These are phyloP conservation scores for Anarhynchus alexandrinus DNA, from an alignment of 2,113 vertebrate genomes.

Conservation along the genomic window DNA sequence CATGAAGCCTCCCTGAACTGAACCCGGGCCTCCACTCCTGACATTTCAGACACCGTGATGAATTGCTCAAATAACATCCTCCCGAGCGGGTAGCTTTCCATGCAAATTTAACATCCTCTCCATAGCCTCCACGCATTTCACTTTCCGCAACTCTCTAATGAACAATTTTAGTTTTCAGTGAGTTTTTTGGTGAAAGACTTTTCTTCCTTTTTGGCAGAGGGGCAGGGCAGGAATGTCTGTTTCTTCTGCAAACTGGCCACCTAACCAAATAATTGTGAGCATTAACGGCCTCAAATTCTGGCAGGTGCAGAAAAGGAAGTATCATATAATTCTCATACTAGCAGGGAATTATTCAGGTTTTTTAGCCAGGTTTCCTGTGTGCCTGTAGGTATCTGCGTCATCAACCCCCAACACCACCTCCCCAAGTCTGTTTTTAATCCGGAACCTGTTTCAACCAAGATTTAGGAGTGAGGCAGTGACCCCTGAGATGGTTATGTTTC, in stretches of 20 bases:
- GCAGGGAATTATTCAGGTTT: neutral
- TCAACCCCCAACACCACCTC: neutral
- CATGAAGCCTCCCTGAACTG: slow-evolving; percentile 13
- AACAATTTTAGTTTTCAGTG: neutral
- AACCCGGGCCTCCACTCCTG: neutral
- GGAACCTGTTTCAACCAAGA: neutral
- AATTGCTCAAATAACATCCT: slow-evolving; percentile 35
- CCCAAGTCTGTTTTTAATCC: neutral
- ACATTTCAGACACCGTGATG: neutral
- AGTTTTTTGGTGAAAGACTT: neutral
- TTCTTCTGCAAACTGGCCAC: neutral
- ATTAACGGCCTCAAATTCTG: neutral
- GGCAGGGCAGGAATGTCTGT: neutral
- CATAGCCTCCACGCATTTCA: neutral
- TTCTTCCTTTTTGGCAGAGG: neutral
- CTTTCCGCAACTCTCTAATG: neutral
- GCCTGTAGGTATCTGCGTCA: neutral
- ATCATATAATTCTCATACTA: neutral
- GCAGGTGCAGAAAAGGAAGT: neutral
- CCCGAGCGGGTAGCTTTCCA: neutral
- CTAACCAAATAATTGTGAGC: neutral
- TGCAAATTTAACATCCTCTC: neutral
- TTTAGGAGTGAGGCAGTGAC: neutral
- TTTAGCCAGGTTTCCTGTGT: neutral
- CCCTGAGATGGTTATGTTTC: neutral